These are phyloP conservation scores for Arvicanthis niloticus DNA, from an alignment of 2,113 vertebrate genomes.

Conservation along the genomic window DNA sequence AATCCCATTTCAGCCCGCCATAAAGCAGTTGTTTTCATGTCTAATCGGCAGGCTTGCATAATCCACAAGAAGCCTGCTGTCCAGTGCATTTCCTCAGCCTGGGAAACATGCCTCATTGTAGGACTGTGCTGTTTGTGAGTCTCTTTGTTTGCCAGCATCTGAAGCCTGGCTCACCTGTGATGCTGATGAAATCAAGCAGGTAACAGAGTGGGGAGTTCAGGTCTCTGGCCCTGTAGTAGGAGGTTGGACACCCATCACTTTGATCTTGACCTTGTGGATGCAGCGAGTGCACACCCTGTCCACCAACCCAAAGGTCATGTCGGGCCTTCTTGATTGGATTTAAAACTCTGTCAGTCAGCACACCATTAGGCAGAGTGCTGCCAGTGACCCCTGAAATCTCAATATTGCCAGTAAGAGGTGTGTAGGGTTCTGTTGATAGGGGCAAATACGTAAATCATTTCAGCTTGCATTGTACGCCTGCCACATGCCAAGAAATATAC, in stretches of 20 bases:
- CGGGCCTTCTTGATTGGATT: conserved; percentile 78
- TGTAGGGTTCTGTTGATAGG: conserved; percentile 53
- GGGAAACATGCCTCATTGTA: not conserved
- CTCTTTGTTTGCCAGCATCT: conserved; percentile 38
- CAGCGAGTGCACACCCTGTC: conserved; percentile 66
- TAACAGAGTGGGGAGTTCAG: conserved; percentile 64
- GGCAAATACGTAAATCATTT: conserved; percentile 39
- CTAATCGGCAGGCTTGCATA: conserved; percentile 63
- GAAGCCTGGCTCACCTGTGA: conserved; percentile 48
- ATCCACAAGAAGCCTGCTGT: conserved; percentile 59
- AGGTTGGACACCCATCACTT: conserved; percentile 75
- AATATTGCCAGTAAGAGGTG: conserved; percentile 50
- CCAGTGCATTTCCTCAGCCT: conserved; percentile 29
- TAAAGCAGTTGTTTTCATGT: conserved; percentile 77
- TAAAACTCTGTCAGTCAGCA: conserved; percentile 81
- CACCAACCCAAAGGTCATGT: conserved; percentile 73
- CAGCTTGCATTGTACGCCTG: conserved; percentile 48
- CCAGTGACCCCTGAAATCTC: conserved; percentile 78
- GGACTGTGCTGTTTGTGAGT: not conserved
- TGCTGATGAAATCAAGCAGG: conserved; percentile 68
- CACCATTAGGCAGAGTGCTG: conserved; percentile 75
- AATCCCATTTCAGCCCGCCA: conserved; percentile 76
- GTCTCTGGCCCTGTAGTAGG: conserved; percentile 51
- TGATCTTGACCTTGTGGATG: conserved; percentile 80
- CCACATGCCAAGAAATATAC: conserved; percentile 6